Conservation (phyloP, 2,888 invertebrate species). For the Tetranychus truncatus region DNA sequence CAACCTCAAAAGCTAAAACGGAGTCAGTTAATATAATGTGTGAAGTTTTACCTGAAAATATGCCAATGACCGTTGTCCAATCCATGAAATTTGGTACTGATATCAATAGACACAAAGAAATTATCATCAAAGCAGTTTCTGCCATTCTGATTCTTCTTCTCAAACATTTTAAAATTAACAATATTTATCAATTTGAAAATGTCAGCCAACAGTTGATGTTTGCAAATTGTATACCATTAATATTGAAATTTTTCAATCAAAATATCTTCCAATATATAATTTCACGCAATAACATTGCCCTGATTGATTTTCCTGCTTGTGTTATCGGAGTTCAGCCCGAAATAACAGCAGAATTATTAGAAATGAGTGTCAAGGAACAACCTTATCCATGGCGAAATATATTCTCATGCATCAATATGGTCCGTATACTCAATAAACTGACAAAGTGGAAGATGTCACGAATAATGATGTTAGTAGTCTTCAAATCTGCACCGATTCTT, state of each 20-base stretch:
- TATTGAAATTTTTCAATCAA: constrained; percentile 96
- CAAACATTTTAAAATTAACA: constrained; percentile 93
- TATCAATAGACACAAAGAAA: constrained; percentile 77
- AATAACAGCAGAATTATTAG: constrained; percentile 64
- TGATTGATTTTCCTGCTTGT: constrained; percentile 85
- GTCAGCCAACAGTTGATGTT: constrained; percentile 97
- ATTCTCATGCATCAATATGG: constrained; percentile 87
- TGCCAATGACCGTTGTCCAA: constrained; percentile 88
- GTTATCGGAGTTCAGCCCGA: constrained; percentile 88
- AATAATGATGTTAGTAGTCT: constrained; percentile 97
- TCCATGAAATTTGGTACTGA: constrained; percentile 89
- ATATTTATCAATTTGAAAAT: constrained; percentile 96
- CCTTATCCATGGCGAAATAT: constrained; percentile 93
- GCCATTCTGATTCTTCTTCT: constrained; percentile 51
- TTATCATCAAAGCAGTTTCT: constrained; percentile 82
- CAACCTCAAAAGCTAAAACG: constrained; percentile 93
- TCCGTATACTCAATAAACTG: constrained; percentile 87
- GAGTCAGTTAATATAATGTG: constrained; percentile 97
- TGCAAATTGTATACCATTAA: constrained; percentile 94
- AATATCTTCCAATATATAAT: constrained; percentile 79
- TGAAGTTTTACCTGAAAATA: constrained; percentile 88
- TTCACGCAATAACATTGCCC: constrained; percentile 75
- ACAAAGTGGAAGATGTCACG: constrained; percentile 99
- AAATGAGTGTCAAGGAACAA: constrained; percentile 34
- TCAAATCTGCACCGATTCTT: constrained; percentile 94